Percentiles rank a stretch among this genome's conserved stretches.
These are phyloP conservation scores for Thera obeliscata DNA, from an alignment of 2,888 invertebrate genomes.

Conservation along the genomic window DNA sequence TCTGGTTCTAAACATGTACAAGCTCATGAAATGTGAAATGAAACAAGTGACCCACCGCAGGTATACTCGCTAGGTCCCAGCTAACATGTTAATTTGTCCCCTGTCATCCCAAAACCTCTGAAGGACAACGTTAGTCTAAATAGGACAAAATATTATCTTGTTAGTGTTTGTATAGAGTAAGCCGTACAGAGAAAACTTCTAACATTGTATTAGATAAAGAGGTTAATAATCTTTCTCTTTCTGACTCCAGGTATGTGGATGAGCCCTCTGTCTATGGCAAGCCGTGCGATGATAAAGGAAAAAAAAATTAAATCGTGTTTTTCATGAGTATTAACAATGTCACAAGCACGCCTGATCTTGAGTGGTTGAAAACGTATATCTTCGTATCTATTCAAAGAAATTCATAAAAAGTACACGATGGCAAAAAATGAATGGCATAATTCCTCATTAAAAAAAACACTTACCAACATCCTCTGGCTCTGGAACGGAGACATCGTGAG, in stretches of 20 bases:
- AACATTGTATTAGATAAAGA: too few relatives aligned
- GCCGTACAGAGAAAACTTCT: neutral
- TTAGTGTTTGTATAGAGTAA: constrained; percentile 5
- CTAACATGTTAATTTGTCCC: constrained; percentile 28
- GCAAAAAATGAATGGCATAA: constrained; percentile 7
- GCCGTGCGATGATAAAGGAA: too few relatives aligned
- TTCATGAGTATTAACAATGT: too few relatives aligned
- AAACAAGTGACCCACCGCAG: constrained; percentile 9
- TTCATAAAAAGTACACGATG: constrained; percentile 6
- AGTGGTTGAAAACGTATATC: too few relatives aligned
- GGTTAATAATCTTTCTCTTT: too few relatives aligned
- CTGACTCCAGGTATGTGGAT: too few relatives aligned
- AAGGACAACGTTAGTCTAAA: constrained; percentile 15
- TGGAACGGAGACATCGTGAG: constrained; percentile 79
- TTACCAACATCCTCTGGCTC: constrained; percentile 83
- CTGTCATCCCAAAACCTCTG: constrained; percentile 17
- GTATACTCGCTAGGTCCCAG: constrained; percentile 10
- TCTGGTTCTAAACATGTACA: constrained; percentile 8
- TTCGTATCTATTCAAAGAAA: neutral
- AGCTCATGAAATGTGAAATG: constrained; percentile 4
- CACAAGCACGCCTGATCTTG: too few relatives aligned
- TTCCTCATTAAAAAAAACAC: constrained; percentile 55
- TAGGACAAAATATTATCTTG: constrained; percentile 14
- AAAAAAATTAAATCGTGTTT: too few relatives aligned
- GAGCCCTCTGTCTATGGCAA: too few relatives aligned